A percentile compares a stretch with the other conserved stretches of the same genome.
Evolutionary conservation across 2,797 vertebrate genomes (phyloP).

Genomic region (Esox masquinongy): DNA sequence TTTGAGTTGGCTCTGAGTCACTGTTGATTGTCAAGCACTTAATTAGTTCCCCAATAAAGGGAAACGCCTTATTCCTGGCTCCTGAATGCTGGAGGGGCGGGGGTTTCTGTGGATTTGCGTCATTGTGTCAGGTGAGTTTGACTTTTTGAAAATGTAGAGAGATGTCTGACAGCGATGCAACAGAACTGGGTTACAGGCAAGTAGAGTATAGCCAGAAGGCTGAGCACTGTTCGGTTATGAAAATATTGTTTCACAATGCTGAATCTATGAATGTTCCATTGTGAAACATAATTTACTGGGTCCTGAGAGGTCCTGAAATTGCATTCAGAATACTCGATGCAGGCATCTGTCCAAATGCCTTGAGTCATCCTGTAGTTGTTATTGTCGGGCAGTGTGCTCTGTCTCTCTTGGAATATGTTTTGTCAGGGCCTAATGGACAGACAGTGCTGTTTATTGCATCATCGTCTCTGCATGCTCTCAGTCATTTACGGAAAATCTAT

Average conservation of each 20-base stretch:
- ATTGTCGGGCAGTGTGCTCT: constrained; percentile 11
- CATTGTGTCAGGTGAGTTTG: background rate
- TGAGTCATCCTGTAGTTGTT: constrained; percentile 26
- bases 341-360: constrained; percentile 31
- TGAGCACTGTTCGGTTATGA: constrained; percentile 1
- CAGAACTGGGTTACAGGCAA: constrained; percentile 1
- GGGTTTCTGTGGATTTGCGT: background rate
- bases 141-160: background rate
- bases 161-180: background rate
- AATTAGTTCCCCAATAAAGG: constrained; percentile 71
- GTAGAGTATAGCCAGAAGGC: constrained; percentile 10
- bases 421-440: background rate
- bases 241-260: constrained; percentile 34
- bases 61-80: constrained; percentile 68
- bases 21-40: constrained; percentile 52
- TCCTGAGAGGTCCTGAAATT: constrained; percentile 47
- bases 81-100: background rate
- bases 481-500: constrained; percentile 1
- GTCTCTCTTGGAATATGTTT: background rate
- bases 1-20: constrained; percentile 58
- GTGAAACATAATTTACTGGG: constrained; percentile 33
- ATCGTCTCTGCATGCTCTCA: constrained; percentile 28
- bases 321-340: constrained; percentile 40
- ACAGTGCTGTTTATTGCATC: constrained; percentile 14
- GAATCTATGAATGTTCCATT: constrained; percentile 37